These are phyloP conservation scores for Dendroctonus ponderosae DNA, from an alignment of 1,140 invertebrate genomes.

Conservation along the genomic window DNA sequence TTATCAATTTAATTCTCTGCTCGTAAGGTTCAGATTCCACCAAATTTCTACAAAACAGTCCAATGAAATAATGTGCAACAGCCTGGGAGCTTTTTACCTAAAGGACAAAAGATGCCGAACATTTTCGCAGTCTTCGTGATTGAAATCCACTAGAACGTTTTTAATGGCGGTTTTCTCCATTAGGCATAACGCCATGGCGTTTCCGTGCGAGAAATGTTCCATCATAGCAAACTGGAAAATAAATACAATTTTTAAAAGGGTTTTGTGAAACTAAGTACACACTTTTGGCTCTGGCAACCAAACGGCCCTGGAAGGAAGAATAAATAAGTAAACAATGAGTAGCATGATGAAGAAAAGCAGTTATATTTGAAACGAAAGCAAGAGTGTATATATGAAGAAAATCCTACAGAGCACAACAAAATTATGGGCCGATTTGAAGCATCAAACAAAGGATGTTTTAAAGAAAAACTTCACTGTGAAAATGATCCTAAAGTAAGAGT, in stretches of 20 bases:
- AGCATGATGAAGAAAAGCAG: too few species aligned
- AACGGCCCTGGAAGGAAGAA: too few species aligned
- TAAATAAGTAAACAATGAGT: too few species aligned
- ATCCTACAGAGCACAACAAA: too few species aligned
- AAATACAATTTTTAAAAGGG: conserved; percentile 1
- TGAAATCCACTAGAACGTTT: conserved; percentile 52
- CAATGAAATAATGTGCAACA: background rate
- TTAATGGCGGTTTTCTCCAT: conserved; percentile 50
- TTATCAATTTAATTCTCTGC: conserved; percentile 57
- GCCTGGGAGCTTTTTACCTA: conserved; percentile 24
- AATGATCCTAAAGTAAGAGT: too few species aligned
- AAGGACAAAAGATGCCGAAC: conserved; percentile 64
- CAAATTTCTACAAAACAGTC: conserved; percentile 51
- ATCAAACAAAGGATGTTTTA: too few species aligned
- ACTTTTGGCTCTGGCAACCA: too few species aligned
- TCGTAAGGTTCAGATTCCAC: conserved; percentile 58
- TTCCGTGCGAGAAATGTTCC: conserved; percentile 65
- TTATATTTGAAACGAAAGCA: too few species aligned
- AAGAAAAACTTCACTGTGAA: too few species aligned
- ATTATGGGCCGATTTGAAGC: too few species aligned
- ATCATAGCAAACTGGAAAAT: conserved; percentile 69
- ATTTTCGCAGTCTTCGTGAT: conserved; percentile 57
- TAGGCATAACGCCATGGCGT: conserved; percentile 52
- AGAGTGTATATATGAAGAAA: too few species aligned
- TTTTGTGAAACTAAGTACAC: too few species aligned